Conservation (phyloP, 1,140 invertebrate species). For the Cephus cinctus region DNA sequence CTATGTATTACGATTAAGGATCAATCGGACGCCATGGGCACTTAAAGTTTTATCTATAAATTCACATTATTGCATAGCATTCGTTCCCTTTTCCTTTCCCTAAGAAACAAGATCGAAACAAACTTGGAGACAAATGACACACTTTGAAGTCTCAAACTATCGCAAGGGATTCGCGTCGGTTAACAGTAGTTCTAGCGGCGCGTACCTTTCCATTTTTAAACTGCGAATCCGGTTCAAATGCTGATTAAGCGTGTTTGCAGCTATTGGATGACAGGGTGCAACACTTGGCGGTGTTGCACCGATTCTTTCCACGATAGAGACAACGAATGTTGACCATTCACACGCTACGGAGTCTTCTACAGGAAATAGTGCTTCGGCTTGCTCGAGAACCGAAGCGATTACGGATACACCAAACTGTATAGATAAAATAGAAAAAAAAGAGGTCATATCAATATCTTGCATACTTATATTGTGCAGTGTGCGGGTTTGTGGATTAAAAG, state of each 20-base stretch:
- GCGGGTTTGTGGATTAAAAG: too few species aligned
- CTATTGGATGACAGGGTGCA: slow-evolving; percentile 44
- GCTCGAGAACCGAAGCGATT: slow-evolving; percentile 44
- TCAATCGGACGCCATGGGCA: neutral
- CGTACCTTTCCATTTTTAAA: slow-evolving; percentile 39
- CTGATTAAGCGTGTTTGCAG: slow-evolving; percentile 39
- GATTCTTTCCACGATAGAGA: slow-evolving; percentile 33
- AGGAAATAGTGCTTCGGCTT: slow-evolving; percentile 41
- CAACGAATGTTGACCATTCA: slow-evolving; percentile 48
- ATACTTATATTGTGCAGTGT: too few species aligned
- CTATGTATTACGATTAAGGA: neutral
- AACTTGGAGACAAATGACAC: slow-evolving; percentile 1
- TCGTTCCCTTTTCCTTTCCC: neutral
- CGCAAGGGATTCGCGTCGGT: slow-evolving; percentile 45
- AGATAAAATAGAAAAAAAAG: neutral
- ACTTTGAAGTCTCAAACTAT: slow-evolving; percentile 29
- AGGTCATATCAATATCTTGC: too few species aligned
- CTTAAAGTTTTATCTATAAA: neutral
- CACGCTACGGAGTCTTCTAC: slow-evolving; percentile 20
- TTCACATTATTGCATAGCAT: neutral
- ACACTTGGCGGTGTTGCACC: slow-evolving; percentile 32
- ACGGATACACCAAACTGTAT: slow-evolving; percentile 51
- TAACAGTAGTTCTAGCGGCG: slow-evolving; percentile 40
- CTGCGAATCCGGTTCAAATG: slow-evolving; percentile 42
- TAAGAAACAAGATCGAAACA: neutral